These are phyloP conservation scores for Chesias legatella DNA, from an alignment of 2,888 invertebrate genomes.

Conservation along the genomic window DNA sequence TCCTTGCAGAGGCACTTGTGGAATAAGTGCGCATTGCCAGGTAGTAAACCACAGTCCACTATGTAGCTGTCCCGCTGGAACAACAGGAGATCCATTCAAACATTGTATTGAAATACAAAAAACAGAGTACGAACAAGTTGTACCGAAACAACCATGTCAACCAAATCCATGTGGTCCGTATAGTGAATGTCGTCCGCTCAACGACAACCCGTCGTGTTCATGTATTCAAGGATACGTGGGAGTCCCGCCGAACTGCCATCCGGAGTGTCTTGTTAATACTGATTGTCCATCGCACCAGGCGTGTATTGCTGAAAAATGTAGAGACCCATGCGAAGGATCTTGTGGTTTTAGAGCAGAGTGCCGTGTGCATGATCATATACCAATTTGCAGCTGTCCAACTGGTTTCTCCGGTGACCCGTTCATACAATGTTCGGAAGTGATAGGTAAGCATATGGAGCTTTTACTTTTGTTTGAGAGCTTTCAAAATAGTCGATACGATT, in stretches of 20 bases:
- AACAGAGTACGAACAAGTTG: constrained; percentile 33
- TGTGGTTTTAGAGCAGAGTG: constrained; percentile 90
- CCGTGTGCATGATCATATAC: constrained; percentile 89
- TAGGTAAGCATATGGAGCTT: constrained; percentile 44
- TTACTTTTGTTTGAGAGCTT: no score
- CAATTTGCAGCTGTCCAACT: constrained; percentile 87
- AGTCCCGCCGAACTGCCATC: constrained; percentile 89
- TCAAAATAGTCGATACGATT: no score
- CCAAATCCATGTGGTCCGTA: constrained; percentile 91
- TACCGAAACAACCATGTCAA: constrained; percentile 82
- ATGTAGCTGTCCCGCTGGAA: constrained; percentile 85
- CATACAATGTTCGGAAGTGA: constrained; percentile 83
- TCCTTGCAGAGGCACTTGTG: constrained; percentile 88
- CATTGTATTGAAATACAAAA: constrained; percentile 70
- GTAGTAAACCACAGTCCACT: constrained; percentile 90
- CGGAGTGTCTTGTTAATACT: constrained; percentile 90
- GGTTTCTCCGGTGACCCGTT: constrained; percentile 91
- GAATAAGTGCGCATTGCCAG: constrained; percentile 85
- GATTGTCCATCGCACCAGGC: constrained; percentile 90
- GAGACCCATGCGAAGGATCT: constrained; percentile 90
- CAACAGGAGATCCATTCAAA: constrained; percentile 84
- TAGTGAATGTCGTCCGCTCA: constrained; percentile 86
- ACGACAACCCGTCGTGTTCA: constrained; percentile 88
- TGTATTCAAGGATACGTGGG: constrained; percentile 87
- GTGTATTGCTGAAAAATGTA: constrained; percentile 90